Evolutionary conservation across 2,797 vertebrate genomes (phyloP).

Genomic region (Decapterus maruadsi): DNA sequence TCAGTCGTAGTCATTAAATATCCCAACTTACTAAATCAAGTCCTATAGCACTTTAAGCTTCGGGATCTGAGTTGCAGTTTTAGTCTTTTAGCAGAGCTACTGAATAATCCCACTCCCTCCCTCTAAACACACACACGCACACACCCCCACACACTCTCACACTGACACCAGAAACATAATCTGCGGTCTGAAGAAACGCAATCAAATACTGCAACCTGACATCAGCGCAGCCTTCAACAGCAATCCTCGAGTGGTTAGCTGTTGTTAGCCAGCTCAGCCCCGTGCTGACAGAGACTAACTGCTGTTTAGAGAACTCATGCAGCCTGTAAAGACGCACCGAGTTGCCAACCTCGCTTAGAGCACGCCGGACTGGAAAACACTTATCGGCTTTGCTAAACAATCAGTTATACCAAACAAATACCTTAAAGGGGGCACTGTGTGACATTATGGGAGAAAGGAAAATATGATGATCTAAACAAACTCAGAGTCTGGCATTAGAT

Average conservation of each 20-base stretch:
- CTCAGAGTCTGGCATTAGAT: constrained; percentile 43
- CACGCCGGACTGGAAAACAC: constrained; percentile 57
- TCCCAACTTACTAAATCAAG: constrained; percentile 40
- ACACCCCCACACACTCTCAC: constrained; percentile 11
- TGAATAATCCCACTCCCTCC: constrained; percentile 35
- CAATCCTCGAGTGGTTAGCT: constrained; percentile 54
- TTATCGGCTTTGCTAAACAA: constrained; percentile 55
- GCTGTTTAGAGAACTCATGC: constrained; percentile 60
- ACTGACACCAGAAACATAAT: constrained; percentile 47
- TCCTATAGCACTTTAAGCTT: constrained; percentile 9
- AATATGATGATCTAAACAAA: constrained; percentile 57
- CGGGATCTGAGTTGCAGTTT: constrained; percentile 23
- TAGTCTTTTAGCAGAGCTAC: constrained; percentile 33
- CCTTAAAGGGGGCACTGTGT: constrained; percentile 43
- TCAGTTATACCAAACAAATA: constrained; percentile 56
- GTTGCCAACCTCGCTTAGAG: constrained; percentile 50
- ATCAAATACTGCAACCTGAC: constrained; percentile 60
- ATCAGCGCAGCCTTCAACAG: constrained; percentile 50
- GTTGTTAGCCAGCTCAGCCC: constrained; percentile 53
- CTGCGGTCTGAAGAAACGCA: constrained; percentile 44
- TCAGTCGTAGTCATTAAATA: constrained; percentile 24
- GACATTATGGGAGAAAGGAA: constrained; percentile 51
- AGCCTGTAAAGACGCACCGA: constrained; percentile 43
- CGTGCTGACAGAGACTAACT: constrained; percentile 60
- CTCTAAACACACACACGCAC: constrained; percentile 25